Evolutionary conservation across 2,888 invertebrate genomes (phyloP), one percentile per base, ranked within the genome.

Genomic region (Hyppa rectilinea): DNA sequence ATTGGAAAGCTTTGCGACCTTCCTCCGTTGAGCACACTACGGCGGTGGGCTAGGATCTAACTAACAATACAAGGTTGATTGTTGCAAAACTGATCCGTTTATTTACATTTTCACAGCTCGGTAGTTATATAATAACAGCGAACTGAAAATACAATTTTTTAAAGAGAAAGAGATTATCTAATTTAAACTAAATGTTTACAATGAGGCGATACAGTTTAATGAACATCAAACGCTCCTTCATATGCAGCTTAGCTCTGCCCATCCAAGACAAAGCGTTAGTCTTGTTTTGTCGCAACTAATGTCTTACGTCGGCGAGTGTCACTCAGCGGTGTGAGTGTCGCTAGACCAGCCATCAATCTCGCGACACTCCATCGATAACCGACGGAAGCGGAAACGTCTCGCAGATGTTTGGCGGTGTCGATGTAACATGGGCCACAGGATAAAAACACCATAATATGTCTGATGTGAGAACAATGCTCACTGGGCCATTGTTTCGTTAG

Each of bases 341-440:
- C 36, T 70, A 50, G 70, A 67, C 50, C 66, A 50, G 38, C 49
- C 75, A 78, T 74, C 78, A 81, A 76, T 81, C 79, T 74, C 63
- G 66, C 47, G 75, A 72, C 70, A 61, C 73, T 59, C 47, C 69
- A 74, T 82, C 80, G 80, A 77, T 82, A 84, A 74, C 73, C 34
- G 40, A 9, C 49, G 49, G 45, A 65, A 72, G 34, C 73, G 82
- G 78, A 82, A 72, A 75, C 67, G 75, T 82, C 78, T 55, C 52
- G 38, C 75, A 66, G 61, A 67, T 63, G 69, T 65, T 60, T 66
- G 65, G 38, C 52, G 61, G 67, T 60, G 60, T 56, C 74, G 62
- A 75, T 75, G 56, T 75, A 68, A 68, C 77, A 70, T 71, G 78
- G 72, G 77, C 53, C 74, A 49, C 23, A 6, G 69, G 68, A 79